A percentile compares a stretch with the other conserved stretches of the same genome.
Evolutionary conservation across 2,888 invertebrate genomes (phyloP).

Genomic region (Pediacus dermestoides): DNA sequence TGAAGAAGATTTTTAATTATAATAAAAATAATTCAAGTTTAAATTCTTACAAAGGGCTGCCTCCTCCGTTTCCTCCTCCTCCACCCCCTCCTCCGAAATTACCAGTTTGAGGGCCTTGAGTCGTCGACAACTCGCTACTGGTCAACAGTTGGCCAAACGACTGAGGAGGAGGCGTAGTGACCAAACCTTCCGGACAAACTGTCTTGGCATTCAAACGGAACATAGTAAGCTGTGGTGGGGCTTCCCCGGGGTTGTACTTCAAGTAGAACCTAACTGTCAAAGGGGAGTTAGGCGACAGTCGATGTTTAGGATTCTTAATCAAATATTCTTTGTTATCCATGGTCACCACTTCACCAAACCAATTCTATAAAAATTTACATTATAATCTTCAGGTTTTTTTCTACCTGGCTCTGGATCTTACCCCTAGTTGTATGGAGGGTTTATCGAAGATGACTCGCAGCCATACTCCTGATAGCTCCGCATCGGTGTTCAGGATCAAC

Average conservation of each 20-base stretch:
- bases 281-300: constrained; percentile 55
- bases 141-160: constrained; percentile 39
- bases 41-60: neutral
- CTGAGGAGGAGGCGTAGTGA: constrained; percentile 42
- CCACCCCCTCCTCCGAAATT: constrained; percentile 1
- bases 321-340: constrained; percentile 59
- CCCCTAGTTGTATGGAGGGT: constrained; percentile 33
- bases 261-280: constrained; percentile 58
- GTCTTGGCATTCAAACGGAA: constrained; percentile 56
- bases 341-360: constrained; percentile 58
- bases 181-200: constrained; percentile 50
- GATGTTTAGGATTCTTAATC: constrained; percentile 58
- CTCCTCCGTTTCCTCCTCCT: neutral
- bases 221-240: constrained; percentile 44
- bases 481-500: constrained; percentile 54
- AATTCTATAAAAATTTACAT: constrained; percentile 37
- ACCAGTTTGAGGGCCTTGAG: constrained; percentile 1
- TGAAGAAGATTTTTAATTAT: neutral
- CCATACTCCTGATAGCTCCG: constrained; percentile 58
- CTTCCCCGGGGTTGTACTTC: constrained; percentile 54
- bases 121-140: constrained; percentile 24
- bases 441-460: constrained; percentile 54
- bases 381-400: neutral
- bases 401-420: too few relatives aligned
- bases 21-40: neutral